Percentiles rank a stretch among this genome's conserved stretches.
phyloP scores from a whole-genome alignment of 2,797 vertebrate species.

The Poeciliopsis presidionis region DNA sequence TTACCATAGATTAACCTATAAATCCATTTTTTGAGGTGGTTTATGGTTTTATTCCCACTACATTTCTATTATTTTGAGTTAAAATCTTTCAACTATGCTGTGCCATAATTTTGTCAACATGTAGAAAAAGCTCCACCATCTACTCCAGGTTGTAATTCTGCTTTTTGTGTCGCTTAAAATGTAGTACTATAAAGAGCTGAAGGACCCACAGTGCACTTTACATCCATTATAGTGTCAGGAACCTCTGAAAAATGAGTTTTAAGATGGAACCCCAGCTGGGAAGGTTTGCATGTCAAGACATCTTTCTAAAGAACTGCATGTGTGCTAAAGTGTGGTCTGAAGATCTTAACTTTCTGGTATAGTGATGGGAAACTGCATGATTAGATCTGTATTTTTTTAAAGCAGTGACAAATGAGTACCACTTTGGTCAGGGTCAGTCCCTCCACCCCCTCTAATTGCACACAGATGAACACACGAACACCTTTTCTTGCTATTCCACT shows the following conservation, averaged over 20 bases:
- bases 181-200: background rate
- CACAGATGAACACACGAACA: background rate
- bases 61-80: background rate
- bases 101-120: background rate
- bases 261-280: background rate
- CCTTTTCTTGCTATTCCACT: background rate
- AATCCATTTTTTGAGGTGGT: background rate
- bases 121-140: background rate
- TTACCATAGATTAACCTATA: background rate
- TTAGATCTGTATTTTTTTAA: background rate
- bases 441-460: background rate
- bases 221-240: background rate
- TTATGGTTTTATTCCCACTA: background rate
- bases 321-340: background rate
- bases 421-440: background rate
- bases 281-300: conserved; percentile 6
- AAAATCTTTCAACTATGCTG: background rate
- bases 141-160: background rate
- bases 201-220: background rate
- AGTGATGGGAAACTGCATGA: background rate
- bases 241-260: background rate
- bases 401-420: background rate
- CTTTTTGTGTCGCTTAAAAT: background rate
- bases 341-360: background rate
- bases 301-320: background rate